Base-by-base conservation (phyloP, 2,888 invertebrate genomes). In the Tanytarsus gracilentus region DNA sequence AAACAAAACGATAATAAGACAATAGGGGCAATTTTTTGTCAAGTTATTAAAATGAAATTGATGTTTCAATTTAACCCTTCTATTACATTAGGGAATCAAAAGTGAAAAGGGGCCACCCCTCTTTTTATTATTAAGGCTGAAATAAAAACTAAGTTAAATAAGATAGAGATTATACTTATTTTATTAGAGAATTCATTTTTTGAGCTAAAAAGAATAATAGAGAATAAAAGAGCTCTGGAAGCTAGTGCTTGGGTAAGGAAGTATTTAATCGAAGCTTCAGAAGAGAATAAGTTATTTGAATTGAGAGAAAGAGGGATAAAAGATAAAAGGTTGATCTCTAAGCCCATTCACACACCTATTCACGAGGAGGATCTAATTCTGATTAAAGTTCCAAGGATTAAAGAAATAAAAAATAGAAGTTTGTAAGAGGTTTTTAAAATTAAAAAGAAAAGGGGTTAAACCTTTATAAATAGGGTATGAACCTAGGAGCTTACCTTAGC, bases 21-120 rank as follows among this genome's bases (percentile, higher is more conserved):
- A 74, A 82, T 71, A 2, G 81, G 81, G 33, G 78, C 75, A 74
- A 81, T 77, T 79, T 82, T 82, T 80, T 82, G 82, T 75, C 80
- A 81, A 0, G 79, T 79, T 73, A 80, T 73, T 74, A 81, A 69
- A 67, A 81, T 72, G 67, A 80, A 70, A 63, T 72, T 69, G 71
- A 78, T 80, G 64, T 75, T 69, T 79, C 80, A 82, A 26, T 69
- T 72, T 74, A 81, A 65, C 2, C 79, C 79, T 74, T 79, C 78
- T 66, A 79, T 75, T 68, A 82, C 74, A 72, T 76, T 77, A 0
- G 79, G 79, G 21, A 79, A 81, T 77, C 80, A 82, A 67, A 78
- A 78, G 70, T 80, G 79, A 56, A 82, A 79, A 0, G 80, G 80
- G 5, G 76, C 71, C 0, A 78, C 73, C 64, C 80, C 80, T 75